These are phyloP conservation scores for Cetoscarus ocellatus DNA, from an alignment of 2,797 vertebrate genomes.

Conservation along the genomic window DNA sequence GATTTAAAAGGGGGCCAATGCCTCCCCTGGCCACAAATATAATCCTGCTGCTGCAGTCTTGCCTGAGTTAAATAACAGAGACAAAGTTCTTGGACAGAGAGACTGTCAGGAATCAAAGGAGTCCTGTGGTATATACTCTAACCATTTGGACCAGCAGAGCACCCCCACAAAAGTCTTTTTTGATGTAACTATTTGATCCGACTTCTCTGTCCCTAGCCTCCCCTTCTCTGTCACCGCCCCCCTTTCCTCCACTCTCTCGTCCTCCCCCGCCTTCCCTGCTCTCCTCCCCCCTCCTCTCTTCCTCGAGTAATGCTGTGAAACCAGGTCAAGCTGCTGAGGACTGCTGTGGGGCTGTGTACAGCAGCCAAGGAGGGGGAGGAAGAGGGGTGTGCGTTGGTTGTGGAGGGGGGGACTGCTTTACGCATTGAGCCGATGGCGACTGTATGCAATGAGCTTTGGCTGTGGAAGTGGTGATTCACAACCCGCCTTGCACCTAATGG, in stretches of 20 bases:
- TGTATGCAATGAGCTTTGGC: slow-evolving; percentile 22
- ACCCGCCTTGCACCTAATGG: slow-evolving; percentile 31
- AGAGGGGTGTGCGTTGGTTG: slow-evolving; percentile 2
- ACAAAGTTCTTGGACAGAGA: not conserved
- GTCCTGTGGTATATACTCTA: slow-evolving; percentile 6
- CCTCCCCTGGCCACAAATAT: too few relatives aligned
- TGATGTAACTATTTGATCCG: slow-evolving; percentile 34
- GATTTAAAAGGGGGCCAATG: not conserved
- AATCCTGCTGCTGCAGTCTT: too few relatives aligned
- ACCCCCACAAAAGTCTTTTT: slow-evolving; percentile 18
- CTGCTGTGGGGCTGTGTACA: slow-evolving; percentile 56
- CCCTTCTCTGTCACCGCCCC: slow-evolving; percentile 12
- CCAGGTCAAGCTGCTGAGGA: slow-evolving; percentile 69
- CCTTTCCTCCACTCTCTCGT: slow-evolving; percentile 6
- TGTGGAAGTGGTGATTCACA: slow-evolving; percentile 47
- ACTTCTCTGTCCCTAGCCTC: slow-evolving; percentile 18
- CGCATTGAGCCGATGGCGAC: slow-evolving; percentile 28
- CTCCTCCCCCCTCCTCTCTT: slow-evolving; percentile 19
- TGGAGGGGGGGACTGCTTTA: slow-evolving; percentile 6
- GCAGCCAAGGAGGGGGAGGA: slow-evolving; percentile 43
- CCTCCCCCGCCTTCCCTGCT: slow-evolving; percentile 33
- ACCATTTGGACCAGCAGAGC: slow-evolving; percentile 4
- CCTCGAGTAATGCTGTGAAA: slow-evolving; percentile 68
- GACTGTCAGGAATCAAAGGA: not conserved
- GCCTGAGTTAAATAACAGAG: not conserved